Conservation (phyloP, 2,888 invertebrate species). For the Lydus trimaculatus region DNA sequence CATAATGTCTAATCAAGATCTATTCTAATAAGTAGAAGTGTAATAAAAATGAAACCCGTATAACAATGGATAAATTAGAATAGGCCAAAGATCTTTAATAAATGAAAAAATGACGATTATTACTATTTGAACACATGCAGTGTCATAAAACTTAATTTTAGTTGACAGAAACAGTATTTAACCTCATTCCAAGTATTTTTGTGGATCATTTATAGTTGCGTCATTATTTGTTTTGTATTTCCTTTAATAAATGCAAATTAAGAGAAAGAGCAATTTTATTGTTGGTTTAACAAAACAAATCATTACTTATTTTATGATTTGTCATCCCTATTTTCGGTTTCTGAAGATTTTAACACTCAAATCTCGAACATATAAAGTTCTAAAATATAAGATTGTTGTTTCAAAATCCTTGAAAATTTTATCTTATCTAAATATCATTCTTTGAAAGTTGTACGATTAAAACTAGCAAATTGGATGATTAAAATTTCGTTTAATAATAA, state of each 20-base stretch:
- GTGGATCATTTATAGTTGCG: not conserved
- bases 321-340: not conserved
- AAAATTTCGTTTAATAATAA: not conserved
- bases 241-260: not conserved
- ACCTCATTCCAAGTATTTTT: slow-evolving; percentile 23
- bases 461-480: not conserved
- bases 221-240: not conserved
- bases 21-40: not conserved
- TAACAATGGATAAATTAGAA: not conserved
- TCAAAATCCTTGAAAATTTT: not conserved
- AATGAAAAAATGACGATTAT: not conserved
- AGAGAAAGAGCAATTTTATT: not conserved
- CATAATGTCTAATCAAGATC: not conserved
- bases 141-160: slow-evolving; percentile 31
- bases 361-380: too few relatives aligned
- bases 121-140: slow-evolving; percentile 20
- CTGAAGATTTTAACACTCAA: too few relatives aligned
- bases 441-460: not conserved
- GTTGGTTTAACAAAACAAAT: not conserved
- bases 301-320: not conserved
- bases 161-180: slow-evolving; percentile 27
- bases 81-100: not conserved
- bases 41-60: not conserved
- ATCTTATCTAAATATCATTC: not conserved
- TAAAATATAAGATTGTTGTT: too few relatives aligned